phyloP scores from a whole-genome alignment of 2,888 invertebrate genomes.

The Linyphia triangularis region DNA sequence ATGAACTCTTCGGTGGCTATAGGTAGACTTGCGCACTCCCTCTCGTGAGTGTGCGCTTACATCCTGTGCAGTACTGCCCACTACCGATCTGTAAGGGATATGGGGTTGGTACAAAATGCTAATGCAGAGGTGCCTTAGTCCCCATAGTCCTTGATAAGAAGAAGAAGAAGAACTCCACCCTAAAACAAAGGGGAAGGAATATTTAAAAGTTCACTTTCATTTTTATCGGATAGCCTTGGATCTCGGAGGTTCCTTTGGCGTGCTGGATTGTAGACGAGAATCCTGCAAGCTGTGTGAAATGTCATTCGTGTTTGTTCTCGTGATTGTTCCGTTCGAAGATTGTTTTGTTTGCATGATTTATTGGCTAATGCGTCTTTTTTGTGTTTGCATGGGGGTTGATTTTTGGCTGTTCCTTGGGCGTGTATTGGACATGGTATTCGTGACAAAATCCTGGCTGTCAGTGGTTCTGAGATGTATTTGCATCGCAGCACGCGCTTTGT shows the following conservation, averaged over 20 bases:
- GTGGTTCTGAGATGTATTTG: background rate
- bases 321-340: constrained; percentile 29
- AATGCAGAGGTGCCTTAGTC: no score
- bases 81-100: no score
- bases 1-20: no score
- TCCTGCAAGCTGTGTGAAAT: constrained; percentile 7
- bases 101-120: no score
- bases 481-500: background rate
- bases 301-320: constrained; percentile 46
- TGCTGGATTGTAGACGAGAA: constrained; percentile 32
- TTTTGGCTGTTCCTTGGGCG: constrained; percentile 4
- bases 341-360: constrained; percentile 44
- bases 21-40: no score
- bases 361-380: constrained; percentile 14
- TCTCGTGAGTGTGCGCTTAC: no score
- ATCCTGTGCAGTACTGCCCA: no score
- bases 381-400: background rate
- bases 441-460: background rate
- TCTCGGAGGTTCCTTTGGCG: background rate
- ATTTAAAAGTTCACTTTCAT: no score
- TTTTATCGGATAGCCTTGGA: no score
- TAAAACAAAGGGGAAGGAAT: no score
- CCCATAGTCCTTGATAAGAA: no score
- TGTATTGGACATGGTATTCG: background rate
- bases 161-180: no score